Evolutionary conservation across 2,888 invertebrate species (phyloP).

Genomic region (Rhingia rostrata): DNA sequence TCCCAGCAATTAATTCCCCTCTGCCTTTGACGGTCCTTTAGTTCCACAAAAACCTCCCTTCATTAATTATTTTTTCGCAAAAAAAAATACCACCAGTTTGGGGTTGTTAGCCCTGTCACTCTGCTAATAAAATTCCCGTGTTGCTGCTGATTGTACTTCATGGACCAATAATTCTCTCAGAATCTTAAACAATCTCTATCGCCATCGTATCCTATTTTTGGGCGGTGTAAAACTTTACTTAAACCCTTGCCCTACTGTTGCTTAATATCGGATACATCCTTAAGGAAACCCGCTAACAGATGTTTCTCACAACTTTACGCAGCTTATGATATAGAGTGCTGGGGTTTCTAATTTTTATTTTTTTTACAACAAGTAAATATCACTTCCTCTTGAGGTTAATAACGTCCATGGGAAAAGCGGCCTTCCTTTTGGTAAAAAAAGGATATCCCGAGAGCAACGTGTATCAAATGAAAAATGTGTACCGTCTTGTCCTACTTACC

Average conservation of each 20-base stretch:
- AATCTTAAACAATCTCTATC: conserved; percentile 1
- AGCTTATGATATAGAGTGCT: background rate
- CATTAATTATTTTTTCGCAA: background rate
- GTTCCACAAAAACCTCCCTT: background rate
- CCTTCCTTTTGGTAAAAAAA: conserved; percentile 16
- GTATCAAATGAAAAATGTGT: conserved; percentile 41
- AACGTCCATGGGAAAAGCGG: conserved; percentile 13
- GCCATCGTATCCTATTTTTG: background rate
- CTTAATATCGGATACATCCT: conserved; percentile 33
- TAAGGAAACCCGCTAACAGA: conserved; percentile 42
- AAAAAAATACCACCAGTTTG: background rate
- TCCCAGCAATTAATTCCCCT: too few species aligned
- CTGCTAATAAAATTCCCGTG: background rate
- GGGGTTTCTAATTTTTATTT: background rate
- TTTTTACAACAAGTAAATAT: conserved; percentile 31
- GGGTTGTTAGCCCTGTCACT: background rate
- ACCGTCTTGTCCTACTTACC: conserved; percentile 15
- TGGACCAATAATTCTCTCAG: conserved; percentile 16
- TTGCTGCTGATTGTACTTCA: conserved; percentile 20
- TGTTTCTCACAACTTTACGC: conserved; percentile 26
- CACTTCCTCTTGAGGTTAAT: conserved; percentile 68
- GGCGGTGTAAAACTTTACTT: conserved; percentile 1
- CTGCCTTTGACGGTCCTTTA: too few species aligned
- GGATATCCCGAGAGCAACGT: conserved; percentile 27
- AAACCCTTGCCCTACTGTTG: conserved; percentile 22